Evolutionary conservation across 2,113 vertebrate species (phyloP).

Genomic region (Elephas maximus): DNA sequence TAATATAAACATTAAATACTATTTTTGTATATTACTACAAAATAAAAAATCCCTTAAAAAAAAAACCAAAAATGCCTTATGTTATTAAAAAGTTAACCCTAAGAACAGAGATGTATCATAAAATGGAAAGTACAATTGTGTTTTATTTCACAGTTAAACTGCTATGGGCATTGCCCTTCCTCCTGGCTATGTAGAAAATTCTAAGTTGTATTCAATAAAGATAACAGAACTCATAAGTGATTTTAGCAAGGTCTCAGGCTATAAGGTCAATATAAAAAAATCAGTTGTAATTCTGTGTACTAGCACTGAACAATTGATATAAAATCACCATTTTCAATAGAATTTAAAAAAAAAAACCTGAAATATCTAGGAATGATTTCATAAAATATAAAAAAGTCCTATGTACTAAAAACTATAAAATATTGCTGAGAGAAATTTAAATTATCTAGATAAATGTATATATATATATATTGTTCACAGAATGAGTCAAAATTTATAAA

Average conservation of each 20-base stretch:
- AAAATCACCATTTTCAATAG: neutral
- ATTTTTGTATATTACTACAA: neutral
- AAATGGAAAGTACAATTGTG: neutral
- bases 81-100: neutral
- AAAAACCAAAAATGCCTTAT: neutral
- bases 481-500: too few species aligned
- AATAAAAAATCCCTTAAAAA: neutral
- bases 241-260: neutral
- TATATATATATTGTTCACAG: too few species aligned
- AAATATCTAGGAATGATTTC: too few species aligned
- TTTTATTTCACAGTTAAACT: neutral
- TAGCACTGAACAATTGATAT: neutral
- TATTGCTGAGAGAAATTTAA: too few species aligned
- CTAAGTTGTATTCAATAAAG: neutral
- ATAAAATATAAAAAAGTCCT: too few species aligned
- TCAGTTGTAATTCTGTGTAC: neutral
- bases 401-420: too few species aligned
- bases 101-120: neutral
- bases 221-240: neutral
- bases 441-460: too few species aligned
- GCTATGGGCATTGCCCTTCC: neutral
- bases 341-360: too few species aligned
- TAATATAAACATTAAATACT: neutral
- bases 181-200: neutral
- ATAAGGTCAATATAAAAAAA: neutral